Base-by-base conservation (phyloP, 2,888 invertebrate genomes). In the Coecobrya sp. region DNA sequence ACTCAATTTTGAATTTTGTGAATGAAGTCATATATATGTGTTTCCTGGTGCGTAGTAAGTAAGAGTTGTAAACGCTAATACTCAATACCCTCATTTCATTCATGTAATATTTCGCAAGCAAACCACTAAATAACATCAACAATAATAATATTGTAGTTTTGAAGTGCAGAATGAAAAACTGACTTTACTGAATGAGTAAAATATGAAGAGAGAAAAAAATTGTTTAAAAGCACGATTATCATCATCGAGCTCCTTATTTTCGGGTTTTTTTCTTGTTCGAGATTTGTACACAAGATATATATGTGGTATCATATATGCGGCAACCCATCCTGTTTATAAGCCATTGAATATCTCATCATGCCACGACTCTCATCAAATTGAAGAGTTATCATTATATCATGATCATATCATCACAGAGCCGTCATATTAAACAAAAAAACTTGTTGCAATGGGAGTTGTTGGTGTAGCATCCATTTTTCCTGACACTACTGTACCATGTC, bases 201-300 rank as follows among this genome's bases (percentile, higher is more conserved):
- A 36, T 70, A 70, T 30, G 36, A 52, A 30, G 36, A 36, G 36
- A 36, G 36, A 84, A 45, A 59, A 79, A 59, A 49, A 49, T 13
- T 3, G 36, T 59, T 82, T 30, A 59, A 59, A 30, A 70, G 13
- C 70, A 36, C 70, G 36, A 45, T 85, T 30, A 45, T 85, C 49
- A 36, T 84, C 25, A 65, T 65, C 84, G 45, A 62, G 62, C 30
- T 84, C 65, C 65, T 65, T 84, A 10, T 70, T 70, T n/a, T 70
- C 70, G 70, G n/a, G 70, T 70, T 70, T 70, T 65, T 65, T 65
- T 70, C 70, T 70, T 70, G 70, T 36, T 70, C 70, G 70, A 70
- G 70, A 70, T 70, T 70, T 70, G 36, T 36, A 1, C 30, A 8
- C 19, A 73, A 8, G 70, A 73, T 73, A 70, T 70, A 25, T 49